Evolutionary conservation across 2,888 invertebrate species (phyloP).

Genomic region (Drosophila ustulata): DNA sequence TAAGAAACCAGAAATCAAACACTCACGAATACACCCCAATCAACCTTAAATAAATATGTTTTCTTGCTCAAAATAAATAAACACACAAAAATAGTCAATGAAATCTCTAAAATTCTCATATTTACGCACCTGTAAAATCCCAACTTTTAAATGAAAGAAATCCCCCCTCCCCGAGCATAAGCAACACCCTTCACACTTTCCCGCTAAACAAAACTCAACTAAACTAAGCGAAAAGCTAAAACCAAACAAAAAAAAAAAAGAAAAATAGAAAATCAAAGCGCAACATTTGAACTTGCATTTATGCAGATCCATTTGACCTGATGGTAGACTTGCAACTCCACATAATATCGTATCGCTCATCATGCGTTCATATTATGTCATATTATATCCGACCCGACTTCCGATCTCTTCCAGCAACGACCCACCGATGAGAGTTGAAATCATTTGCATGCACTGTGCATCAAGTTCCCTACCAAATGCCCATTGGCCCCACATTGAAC

Average conservation of each 20-base stretch:
- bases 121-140: conserved; percentile 69
- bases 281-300: conserved; percentile 82
- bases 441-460: conserved; percentile 67
- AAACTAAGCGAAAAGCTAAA: conserved; percentile 58
- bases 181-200: conserved; percentile 17
- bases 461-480: conserved; percentile 32
- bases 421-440: conserved; percentile 13
- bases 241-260: conserved; percentile 17
- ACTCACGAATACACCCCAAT: conserved; percentile 36
- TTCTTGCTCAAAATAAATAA: conserved; percentile 49
- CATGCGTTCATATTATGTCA: conserved; percentile 83
- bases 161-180: neutral
- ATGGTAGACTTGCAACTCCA: conserved; percentile 85
- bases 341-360: conserved; percentile 84
- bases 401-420: conserved; percentile 34
- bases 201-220: conserved; percentile 54
- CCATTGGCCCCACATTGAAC: conserved; percentile 43
- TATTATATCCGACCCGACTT: conserved; percentile 28
- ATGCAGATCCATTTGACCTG: conserved; percentile 83
- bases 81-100: conserved; percentile 27
- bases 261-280: conserved; percentile 46
- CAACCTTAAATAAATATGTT: conserved; percentile 39
- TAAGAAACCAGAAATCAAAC: conserved; percentile 37
- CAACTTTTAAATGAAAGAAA: conserved; percentile 43
- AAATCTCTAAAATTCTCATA: conserved; percentile 50